Evolutionary conservation across 2,113 vertebrate species (phyloP).

Genomic region (Pygoscelis adeliae): DNA sequence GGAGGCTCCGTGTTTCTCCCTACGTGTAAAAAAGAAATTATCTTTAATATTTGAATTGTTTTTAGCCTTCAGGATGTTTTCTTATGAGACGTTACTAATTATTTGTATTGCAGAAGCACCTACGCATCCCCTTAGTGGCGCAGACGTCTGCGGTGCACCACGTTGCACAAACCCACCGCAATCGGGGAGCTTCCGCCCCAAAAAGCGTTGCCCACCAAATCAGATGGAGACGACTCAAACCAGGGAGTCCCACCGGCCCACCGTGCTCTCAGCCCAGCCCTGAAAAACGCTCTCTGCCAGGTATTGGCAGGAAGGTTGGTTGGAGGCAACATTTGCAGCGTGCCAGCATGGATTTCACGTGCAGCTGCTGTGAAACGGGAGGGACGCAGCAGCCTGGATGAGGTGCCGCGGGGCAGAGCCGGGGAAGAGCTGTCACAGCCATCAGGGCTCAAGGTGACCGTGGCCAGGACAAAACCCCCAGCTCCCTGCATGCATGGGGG

Average conservation of each 20-base stretch:
- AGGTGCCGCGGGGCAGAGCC: rapidly evolving
- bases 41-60: background rate
- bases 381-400: background rate
- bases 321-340: background rate
- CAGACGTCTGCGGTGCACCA: background rate
- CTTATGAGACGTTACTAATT: background rate
- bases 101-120: background rate
- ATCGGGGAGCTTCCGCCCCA: background rate
- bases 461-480: background rate
- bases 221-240: background rate
- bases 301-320: background rate
- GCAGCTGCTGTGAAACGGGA: background rate
- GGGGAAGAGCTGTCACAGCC: background rate
- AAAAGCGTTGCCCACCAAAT: background rate
- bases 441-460: background rate
- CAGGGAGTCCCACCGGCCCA: background rate
- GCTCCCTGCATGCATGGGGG: rapidly evolving
- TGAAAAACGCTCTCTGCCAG: background rate
- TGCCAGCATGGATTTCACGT: rapidly evolving
- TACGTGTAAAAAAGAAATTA: background rate
- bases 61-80: background rate
- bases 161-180: background rate
- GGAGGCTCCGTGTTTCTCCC: background rate
- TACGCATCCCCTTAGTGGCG: rapidly evolving
- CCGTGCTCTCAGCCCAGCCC: background rate